phyloP scores from a whole-genome alignment of 2,888 invertebrate genomes.

The Euzetes globulus region DNA sequence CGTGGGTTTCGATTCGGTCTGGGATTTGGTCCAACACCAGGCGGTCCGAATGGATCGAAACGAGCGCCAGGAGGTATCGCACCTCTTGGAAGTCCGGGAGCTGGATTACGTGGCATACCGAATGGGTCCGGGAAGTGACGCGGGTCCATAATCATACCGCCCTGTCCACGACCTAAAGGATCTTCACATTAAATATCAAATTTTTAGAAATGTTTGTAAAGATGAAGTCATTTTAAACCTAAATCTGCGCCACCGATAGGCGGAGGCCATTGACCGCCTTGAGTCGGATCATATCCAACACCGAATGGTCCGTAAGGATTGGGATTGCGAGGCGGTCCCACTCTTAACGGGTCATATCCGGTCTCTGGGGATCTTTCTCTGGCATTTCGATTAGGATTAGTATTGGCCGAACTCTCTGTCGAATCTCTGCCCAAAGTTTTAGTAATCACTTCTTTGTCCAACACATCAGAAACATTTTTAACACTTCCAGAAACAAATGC shows the following conservation, averaged over 20 bases:
- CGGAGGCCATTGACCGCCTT: conserved; percentile 44
- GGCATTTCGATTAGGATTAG: not conserved
- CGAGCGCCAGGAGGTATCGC: conserved; percentile 68
- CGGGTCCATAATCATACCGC: conserved; percentile 71
- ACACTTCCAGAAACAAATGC: not conserved
- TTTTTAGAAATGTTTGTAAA: conserved; percentile 37
- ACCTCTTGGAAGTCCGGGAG: conserved; percentile 45
- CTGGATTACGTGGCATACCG: not conserved
- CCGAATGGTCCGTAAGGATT: not conserved
- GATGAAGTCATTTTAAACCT: conserved; percentile 58
- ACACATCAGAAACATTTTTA: not conserved
- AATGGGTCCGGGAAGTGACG: conserved; percentile 34
- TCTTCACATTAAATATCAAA: not conserved
- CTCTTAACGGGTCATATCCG: not conserved
- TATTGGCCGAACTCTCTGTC: not conserved
- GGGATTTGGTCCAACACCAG: conserved; percentile 51
- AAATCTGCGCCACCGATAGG: conserved; percentile 66
- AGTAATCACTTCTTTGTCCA: not conserved
- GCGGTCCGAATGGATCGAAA: conserved; percentile 76
- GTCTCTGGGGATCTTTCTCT: not conserved
- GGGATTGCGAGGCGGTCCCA: not conserved
- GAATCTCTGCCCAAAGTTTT: not conserved
- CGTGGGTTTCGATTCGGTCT: conserved; percentile 40
- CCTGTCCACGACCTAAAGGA: conserved; percentile 48
- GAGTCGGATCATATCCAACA: not conserved